phyloP scores from a whole-genome alignment of 2,888 invertebrate genomes.

The Stegophylla sp. region DNA sequence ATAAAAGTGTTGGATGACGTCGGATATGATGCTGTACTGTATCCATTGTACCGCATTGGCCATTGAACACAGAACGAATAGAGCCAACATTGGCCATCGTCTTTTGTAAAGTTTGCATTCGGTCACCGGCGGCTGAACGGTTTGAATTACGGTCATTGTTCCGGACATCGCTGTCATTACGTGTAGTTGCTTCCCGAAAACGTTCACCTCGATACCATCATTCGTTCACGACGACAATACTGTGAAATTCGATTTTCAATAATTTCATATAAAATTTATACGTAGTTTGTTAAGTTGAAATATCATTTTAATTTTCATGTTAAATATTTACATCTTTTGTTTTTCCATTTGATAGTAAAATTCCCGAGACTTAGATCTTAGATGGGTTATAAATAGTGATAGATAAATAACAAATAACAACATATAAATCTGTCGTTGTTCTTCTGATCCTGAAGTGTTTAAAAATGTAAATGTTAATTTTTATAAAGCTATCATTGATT shows the following conservation, averaged over 20 bases:
- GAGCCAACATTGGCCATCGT: conserved; percentile 83
- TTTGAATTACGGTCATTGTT: not conserved
- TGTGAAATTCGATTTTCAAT: not conserved
- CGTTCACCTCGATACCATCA: conserved; percentile 15
- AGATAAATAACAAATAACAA: not conserved
- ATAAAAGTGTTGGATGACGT: conserved; percentile 81
- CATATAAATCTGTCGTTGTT: too few species aligned
- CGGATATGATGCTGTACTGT: conserved; percentile 91
- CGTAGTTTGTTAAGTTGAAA: not conserved
- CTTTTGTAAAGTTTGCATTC: conserved; percentile 75
- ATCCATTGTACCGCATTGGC: conserved; percentile 97
- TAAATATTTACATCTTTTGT: too few species aligned
- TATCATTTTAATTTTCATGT: too few species aligned
- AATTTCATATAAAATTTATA: not conserved
- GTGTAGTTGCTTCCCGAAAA: not conserved
- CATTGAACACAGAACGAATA: conserved; percentile 89
- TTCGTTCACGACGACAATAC: not conserved
- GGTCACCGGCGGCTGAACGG: not conserved
- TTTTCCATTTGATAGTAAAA: too few species aligned
- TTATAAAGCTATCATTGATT: too few species aligned
- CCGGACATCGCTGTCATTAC: not conserved
- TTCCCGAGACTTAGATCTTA: too few species aligned
- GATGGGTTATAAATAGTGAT: too few species aligned
- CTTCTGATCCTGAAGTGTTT: too few species aligned
- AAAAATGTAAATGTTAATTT: too few species aligned